These are phyloP conservation scores for Ariopsis seemanni DNA, from an alignment of 2,113 vertebrate species.

Conservation along the genomic window DNA sequence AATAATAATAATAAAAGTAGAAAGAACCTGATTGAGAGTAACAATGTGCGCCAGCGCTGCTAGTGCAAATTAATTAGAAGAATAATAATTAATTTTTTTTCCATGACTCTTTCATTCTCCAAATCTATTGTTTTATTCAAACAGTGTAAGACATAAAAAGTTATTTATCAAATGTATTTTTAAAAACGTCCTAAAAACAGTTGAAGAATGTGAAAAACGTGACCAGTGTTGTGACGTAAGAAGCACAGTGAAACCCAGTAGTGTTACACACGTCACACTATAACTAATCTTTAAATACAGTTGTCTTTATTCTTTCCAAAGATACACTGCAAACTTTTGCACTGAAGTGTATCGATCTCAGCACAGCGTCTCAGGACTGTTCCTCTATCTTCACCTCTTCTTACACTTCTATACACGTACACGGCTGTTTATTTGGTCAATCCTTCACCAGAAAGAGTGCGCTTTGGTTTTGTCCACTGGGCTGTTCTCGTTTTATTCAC, in stretches of 20 bases:
- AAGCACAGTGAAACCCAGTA: background rate
- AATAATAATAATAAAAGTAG: too few relatives aligned
- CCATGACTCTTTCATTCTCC: background rate
- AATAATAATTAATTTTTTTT: background rate
- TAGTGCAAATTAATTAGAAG: too few relatives aligned
- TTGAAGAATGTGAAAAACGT: background rate
- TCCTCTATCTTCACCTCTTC: background rate
- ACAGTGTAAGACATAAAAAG: background rate
- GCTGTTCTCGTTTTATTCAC: conserved; percentile 11
- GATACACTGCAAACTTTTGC: background rate
- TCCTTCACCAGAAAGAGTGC: background rate
- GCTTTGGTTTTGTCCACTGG: background rate
- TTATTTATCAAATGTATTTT: background rate
- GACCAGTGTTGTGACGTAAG: background rate
- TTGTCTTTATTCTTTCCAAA: background rate
- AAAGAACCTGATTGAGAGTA: too few relatives aligned
- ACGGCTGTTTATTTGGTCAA: background rate
- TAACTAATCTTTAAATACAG: background rate
- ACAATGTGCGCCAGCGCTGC: too few relatives aligned
- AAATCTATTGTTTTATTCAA: background rate
- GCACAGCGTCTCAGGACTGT: background rate
- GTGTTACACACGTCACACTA: background rate
- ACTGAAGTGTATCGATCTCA: background rate
- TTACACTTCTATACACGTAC: too few relatives aligned
- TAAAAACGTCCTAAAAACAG: background rate